A percentile compares a stretch with the other conserved stretches of the same genome.
Conservation (phyloP, 2,888 invertebrate species). For the Drosophila neonasuta region DNA sequence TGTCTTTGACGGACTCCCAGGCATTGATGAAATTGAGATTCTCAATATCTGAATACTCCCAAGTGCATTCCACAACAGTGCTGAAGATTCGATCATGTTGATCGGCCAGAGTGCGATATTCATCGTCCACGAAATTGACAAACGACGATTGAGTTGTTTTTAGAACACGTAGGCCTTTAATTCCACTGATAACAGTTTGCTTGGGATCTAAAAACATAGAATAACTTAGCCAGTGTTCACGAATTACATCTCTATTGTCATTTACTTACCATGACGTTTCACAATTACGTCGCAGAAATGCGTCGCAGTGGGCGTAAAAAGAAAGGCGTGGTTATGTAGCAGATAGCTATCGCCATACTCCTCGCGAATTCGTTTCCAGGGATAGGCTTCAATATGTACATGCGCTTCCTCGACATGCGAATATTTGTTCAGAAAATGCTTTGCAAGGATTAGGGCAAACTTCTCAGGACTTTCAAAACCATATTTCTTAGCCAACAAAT, state of each 20-base stretch:
- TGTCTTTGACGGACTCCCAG: conserved; percentile 88
- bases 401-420: conserved; percentile 88
- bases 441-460: conserved; percentile 88
- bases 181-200: conserved; percentile 86
- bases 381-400: conserved; percentile 88
- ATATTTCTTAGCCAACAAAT: conserved; percentile 89
- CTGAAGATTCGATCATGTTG: conserved; percentile 88
- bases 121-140: conserved; percentile 90
- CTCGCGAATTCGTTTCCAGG: conserved; percentile 87
- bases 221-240: neutral
- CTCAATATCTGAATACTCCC: conserved; percentile 87
- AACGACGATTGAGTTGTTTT: conserved; percentile 92
- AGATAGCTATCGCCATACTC: conserved; percentile 78
- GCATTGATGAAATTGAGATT: conserved; percentile 87
- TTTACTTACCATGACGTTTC: conserved; percentile 85
- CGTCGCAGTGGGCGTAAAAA: conserved; percentile 86
- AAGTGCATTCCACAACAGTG: conserved; percentile 88
- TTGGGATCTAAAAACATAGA: conserved; percentile 80
- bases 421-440: conserved; percentile 89
- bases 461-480: conserved; percentile 90
- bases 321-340: conserved; percentile 90
- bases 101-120: conserved; percentile 89
- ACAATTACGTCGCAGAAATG: conserved; percentile 88
- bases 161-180: conserved; percentile 87
- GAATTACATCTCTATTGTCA: accelerated